Conservation (phyloP, 2,888 invertebrate species). For the Rhabditoides inermis region DNA sequence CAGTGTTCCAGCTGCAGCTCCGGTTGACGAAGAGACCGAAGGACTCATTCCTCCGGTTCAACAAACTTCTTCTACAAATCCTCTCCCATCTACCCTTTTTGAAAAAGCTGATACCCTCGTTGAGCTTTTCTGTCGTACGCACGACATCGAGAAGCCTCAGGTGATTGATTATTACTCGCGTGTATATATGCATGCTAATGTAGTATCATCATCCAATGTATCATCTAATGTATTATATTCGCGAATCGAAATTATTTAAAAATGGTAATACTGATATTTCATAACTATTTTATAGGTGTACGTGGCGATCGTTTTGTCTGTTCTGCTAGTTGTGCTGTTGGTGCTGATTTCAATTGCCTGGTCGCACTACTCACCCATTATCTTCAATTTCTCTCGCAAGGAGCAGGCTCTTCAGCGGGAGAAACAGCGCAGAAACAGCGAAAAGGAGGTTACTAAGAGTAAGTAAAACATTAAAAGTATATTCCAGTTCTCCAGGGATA, state of each 20-base stretch:
- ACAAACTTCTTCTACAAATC: too few species aligned
- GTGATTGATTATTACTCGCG: too few species aligned
- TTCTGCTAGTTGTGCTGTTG: conserved; percentile 13
- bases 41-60: too few species aligned
- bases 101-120: conserved; percentile 1
- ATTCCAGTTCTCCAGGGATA: too few species aligned
- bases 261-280: not conserved
- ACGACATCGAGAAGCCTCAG: conserved; percentile 22
- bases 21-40: too few species aligned
- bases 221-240: too few species aligned
- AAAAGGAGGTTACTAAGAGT: conserved; percentile 2
- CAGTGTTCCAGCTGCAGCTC: too few species aligned
- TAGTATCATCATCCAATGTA: too few species aligned
- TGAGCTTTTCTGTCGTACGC: conserved; percentile 12
- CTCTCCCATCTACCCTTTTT: too few species aligned
- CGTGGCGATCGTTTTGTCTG: conserved; percentile 15
- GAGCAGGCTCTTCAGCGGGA: conserved; percentile 15
- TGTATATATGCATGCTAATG: too few species aligned
- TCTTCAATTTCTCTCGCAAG: conserved; percentile 16
- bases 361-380: conserved; percentile 25
- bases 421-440: conserved; percentile 4
- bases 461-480: too few species aligned
- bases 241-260: not conserved
- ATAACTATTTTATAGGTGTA: conserved; percentile 17
- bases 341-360: conserved; percentile 17